Evolutionary conservation across 2,888 invertebrate genomes (phyloP).

Genomic region (Machimus atricapillus): DNA sequence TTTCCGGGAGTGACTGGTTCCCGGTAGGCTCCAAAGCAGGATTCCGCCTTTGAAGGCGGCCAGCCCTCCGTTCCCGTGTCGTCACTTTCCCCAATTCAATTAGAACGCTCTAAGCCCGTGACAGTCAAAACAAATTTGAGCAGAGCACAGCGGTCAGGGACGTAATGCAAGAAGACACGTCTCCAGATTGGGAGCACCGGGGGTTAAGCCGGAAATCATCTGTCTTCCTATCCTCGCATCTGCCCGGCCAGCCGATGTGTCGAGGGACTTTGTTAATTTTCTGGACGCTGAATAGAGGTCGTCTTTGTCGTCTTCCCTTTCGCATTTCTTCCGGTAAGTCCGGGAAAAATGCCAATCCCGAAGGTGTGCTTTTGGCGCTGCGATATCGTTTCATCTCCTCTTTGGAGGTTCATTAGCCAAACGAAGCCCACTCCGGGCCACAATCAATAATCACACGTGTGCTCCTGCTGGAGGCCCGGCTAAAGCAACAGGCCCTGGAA

Average conservation of each 20-base stretch:
- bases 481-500: neutral
- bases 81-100: neutral
- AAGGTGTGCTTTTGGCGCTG: neutral
- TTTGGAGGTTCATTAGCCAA: constrained; percentile 6
- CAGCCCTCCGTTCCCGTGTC: neutral
- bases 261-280: neutral
- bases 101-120: neutral
- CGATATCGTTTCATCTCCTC: neutral
- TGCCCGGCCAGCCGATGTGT: neutral
- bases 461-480: neutral
- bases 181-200: neutral
- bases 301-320: neutral
- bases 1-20: neutral
- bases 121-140: neutral
- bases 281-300: neutral
- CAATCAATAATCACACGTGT: constrained; percentile 20
- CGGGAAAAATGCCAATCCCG: neutral
- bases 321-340: neutral
- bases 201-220: neutral
- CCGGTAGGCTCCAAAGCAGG: neutral
- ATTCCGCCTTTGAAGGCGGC: neutral
- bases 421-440: neutral
- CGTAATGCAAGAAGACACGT: neutral
- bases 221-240: neutral
- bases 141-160: neutral